Evolutionary conservation across 1,140 invertebrate species (phyloP).

Genomic region (Sipha flava): DNA sequence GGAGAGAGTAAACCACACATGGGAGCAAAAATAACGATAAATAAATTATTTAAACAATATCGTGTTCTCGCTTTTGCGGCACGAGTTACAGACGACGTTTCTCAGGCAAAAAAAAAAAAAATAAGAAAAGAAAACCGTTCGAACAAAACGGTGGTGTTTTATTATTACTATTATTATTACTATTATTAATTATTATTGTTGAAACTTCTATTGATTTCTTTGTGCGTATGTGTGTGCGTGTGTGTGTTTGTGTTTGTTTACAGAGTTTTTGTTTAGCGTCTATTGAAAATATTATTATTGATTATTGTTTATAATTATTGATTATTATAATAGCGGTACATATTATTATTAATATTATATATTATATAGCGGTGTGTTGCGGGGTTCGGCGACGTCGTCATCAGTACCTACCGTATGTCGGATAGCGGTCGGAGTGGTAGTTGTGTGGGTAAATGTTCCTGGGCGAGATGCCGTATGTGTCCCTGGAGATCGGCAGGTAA

Average conservation of each 20-base stretch:
- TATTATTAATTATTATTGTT: background rate
- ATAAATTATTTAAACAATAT: background rate
- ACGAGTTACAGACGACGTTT: too few relatives aligned
- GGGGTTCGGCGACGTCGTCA: background rate
- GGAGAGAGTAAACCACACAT: background rate
- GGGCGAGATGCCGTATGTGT: slow-evolving; percentile 78
- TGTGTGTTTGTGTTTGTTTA: background rate
- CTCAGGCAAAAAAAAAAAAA: too few relatives aligned
- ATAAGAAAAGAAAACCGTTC: too few relatives aligned
- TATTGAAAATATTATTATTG: background rate
- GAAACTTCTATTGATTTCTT: background rate
- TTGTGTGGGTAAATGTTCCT: slow-evolving; percentile 76
- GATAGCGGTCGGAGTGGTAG: slow-evolving; percentile 62
- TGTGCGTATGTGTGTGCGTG: background rate
- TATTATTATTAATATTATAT: slow-evolving; percentile 15
- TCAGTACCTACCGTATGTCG: slow-evolving; percentile 65
- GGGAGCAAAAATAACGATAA: background rate
- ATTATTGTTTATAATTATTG: background rate
- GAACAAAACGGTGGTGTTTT: too few relatives aligned
- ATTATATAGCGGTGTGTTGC: slow-evolving; percentile 12
- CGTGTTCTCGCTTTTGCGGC: background rate
- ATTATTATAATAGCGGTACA: background rate
- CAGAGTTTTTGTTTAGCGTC: background rate
- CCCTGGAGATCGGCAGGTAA: slow-evolving; percentile 76
- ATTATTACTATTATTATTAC: background rate